Conservation (phyloP, 2,113 vertebrate genomes). For the Lophura nycthemera region DNA sequence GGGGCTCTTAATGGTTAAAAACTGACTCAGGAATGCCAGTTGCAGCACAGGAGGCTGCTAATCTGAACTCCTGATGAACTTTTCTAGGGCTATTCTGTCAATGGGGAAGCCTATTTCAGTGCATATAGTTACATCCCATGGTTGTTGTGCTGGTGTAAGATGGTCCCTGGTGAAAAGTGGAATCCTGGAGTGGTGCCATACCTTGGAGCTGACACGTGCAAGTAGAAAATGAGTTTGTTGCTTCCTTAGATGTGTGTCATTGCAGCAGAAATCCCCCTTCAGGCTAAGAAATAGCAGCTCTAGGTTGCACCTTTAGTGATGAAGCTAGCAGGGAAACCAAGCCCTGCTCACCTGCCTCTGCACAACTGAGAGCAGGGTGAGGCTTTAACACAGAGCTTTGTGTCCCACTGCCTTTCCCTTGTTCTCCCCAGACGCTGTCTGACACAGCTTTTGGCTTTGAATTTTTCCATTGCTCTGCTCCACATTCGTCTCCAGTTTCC, state of each 20-base stretch:
- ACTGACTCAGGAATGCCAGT: neutral
- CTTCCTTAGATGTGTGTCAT: neutral
- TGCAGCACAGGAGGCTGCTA: neutral
- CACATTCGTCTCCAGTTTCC: constrained; percentile 39
- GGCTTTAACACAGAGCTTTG: neutral
- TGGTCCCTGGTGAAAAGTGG: fast-evolving
- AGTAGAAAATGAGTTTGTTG: neutral
- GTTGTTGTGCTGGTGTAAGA: neutral
- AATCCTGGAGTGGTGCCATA: neutral
- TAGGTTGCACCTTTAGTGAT: neutral
- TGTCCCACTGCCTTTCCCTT: neutral
- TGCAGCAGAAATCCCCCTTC: neutral
- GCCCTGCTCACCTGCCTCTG: neutral
- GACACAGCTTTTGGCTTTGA: constrained; percentile 10
- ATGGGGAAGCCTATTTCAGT: neutral
- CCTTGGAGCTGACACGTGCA: fast-evolving
- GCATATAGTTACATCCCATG: fast-evolving
- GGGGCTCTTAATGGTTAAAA: neutral
- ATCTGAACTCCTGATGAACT: neutral
- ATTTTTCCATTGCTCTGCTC: constrained; percentile 27
- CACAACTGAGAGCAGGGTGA: neutral
- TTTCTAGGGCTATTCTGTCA: neutral
- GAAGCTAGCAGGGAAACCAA: neutral
- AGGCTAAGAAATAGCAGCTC: neutral
- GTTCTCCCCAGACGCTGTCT: neutral